phyloP scores from a whole-genome alignment of 1,140 invertebrate species.

The Ganaspis sp. region DNA sequence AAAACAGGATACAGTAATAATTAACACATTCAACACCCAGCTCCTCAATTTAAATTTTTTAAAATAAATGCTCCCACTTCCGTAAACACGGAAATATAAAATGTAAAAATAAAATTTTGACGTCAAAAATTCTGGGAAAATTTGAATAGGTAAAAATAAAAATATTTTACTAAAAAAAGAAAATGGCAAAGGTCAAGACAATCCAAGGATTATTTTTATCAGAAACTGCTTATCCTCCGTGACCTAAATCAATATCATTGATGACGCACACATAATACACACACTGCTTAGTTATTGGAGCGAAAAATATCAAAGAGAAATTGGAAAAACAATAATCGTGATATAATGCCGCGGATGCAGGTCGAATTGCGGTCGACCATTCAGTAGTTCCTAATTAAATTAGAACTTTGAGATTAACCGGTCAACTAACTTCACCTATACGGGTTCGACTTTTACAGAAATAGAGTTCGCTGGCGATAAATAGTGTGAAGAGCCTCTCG shows the following conservation, averaged over 20 bases:
- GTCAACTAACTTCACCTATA: constrained; percentile 44
- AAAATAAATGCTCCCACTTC: too few species aligned
- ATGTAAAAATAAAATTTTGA: too few species aligned
- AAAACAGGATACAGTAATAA: too few species aligned
- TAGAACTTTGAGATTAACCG: constrained; percentile 54
- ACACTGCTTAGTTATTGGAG: background rate
- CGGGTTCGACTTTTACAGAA: constrained; percentile 44
- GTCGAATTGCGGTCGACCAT: constrained; percentile 43
- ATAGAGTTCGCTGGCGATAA: constrained; percentile 30
- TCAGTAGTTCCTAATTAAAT: constrained; percentile 53
- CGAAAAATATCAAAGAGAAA: constrained; percentile 9
- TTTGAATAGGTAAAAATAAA: too few species aligned
- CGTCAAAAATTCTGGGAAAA: too few species aligned
- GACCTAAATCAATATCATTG: background rate
- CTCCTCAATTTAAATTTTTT: too few species aligned
- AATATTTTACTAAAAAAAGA: too few species aligned
- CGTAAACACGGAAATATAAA: too few species aligned
- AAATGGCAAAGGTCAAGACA: too few species aligned
- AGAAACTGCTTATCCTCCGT: background rate
- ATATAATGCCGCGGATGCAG: constrained; percentile 9
- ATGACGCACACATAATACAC: background rate
- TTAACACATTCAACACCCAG: too few species aligned
- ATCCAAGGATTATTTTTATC: background rate
- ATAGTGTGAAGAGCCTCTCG: constrained; percentile 21
- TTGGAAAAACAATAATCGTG: background rate